Base-by-base conservation (phyloP, 2,888 invertebrate species). In the Aporophyla lueneburgensis region DNA sequence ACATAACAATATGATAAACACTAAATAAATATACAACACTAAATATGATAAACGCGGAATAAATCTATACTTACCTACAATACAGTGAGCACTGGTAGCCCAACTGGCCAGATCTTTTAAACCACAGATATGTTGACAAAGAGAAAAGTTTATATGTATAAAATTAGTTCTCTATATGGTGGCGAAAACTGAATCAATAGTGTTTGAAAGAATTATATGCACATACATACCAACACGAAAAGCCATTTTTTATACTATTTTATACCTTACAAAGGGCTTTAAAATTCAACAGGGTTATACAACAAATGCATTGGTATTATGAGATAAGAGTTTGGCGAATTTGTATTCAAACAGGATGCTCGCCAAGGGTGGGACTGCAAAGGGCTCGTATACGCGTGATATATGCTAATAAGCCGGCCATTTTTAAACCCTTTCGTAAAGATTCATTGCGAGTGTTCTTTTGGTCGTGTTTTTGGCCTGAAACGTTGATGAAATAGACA, bases 301-400 rank as follows among this genome's bases (percentile, higher is more conserved):
- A 86, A 86, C 84, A 86, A 86, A 87, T 88, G 87, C 87, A 87
- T 86, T 87, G 87, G 86, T 68, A 79, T 87, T 86, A 87, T 90
- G 89, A 89, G 89, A 89, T 88, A 90, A 86, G 86, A 84, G 82
- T 86, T 86, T 85, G 71, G 85, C 84, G 86, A 89, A 90, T 90
- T 90, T 90, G 90, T 90, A 90, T 90, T 90, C 91, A 90, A 88
- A 88, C 86, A 76, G 89, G 88, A 88, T 87, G 87, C 80, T 62
- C 80, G 56, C 56, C 58, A 71, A 71, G 86, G 82, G 82, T 83
- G 82, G 83, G 79, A 86, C 83, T 84, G 85, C 84, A 84, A 88
- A 89, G 84, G 87, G 85, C 82, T 86, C 79, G 83, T 80, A 77
- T 85, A 86, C 82, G 71, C 78, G 81, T 86, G 83, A 87, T 88